A percentile compares a stretch with the other conserved stretches of the same genome.
These are phyloP conservation scores for Papilio machaon DNA, from an alignment of 1,140 invertebrate genomes.

Conservation along the genomic window DNA sequence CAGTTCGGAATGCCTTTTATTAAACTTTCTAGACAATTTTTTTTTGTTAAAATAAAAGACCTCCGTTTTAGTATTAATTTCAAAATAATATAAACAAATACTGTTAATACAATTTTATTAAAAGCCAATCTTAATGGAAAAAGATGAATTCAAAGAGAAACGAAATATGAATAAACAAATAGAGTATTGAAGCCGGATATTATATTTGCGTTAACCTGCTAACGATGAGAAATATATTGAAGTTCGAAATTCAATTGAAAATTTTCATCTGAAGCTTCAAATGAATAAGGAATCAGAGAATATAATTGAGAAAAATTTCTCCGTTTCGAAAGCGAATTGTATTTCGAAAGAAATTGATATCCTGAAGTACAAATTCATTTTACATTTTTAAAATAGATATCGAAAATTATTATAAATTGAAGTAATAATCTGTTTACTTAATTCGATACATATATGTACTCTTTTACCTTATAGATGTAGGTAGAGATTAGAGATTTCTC, in stretches of 20 bases:
- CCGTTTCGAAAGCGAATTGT: slow-evolving; percentile 5
- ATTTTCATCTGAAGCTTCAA: slow-evolving; percentile 12
- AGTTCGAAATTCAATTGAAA: slow-evolving; percentile 16
- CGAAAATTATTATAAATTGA: background rate
- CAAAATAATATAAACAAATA: background rate
- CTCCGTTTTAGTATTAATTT: background rate
- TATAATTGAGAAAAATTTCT: slow-evolving; percentile 15
- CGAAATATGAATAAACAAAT: slow-evolving; percentile 8
- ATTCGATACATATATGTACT: too few species aligned
- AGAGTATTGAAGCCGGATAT: background rate
- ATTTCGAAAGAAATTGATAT: slow-evolving; percentile 13
- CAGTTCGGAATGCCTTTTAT: too few species aligned
- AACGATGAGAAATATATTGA: slow-evolving; percentile 22
- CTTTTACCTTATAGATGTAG: too few species aligned
- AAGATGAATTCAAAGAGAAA: background rate
- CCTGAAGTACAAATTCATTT: background rate
- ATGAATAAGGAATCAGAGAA: slow-evolving; percentile 7
- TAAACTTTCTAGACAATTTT: too few species aligned
- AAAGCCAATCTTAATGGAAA: background rate
- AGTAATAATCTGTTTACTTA: background rate
- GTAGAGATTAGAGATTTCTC: too few species aligned
- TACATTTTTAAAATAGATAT: background rate
- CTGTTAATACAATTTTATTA: background rate
- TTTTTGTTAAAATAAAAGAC: background rate
- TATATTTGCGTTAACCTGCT: slow-evolving; percentile 19